Percentiles rank a stretch among this genome's conserved stretches.
These are phyloP conservation scores for Papilio demoleus DNA, from an alignment of 2,888 invertebrate species.

Conservation along the genomic window DNA sequence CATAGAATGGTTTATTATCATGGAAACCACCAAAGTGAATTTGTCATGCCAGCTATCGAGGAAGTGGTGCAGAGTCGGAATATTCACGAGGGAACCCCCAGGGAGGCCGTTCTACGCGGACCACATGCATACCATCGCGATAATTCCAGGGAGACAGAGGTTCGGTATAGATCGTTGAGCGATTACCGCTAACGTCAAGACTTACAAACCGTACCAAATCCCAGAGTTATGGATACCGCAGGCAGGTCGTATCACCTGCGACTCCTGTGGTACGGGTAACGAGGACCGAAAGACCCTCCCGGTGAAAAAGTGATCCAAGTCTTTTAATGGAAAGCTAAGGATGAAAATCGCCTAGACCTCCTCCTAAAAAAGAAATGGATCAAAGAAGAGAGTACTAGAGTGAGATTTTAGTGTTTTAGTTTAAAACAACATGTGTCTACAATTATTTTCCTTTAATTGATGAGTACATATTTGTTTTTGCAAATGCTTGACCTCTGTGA, in stretches of 20 bases:
- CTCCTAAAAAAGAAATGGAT: conserved; percentile 91
- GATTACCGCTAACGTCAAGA: conserved; percentile 71
- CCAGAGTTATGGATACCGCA: conserved; percentile 58
- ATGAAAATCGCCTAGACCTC: conserved; percentile 71
- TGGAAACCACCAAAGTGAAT: conserved; percentile 77
- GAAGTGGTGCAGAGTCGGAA: conserved; percentile 60
- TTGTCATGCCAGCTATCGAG: conserved; percentile 69
- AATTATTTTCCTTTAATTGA: too few species aligned
- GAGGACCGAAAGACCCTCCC: conserved; percentile 56
- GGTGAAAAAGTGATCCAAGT: conserved; percentile 55
- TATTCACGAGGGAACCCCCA: conserved; percentile 71
- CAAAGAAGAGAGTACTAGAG: conserved; percentile 86
- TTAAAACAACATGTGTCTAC: too few species aligned
- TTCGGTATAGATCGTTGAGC: conserved; percentile 73
- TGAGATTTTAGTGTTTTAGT: conserved; percentile 62
- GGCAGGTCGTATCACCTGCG: conserved; percentile 51
- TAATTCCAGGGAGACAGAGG: conserved; percentile 76
- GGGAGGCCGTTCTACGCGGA: conserved; percentile 65
- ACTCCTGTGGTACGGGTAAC: conserved; percentile 55
- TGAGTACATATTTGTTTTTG: too few species aligned
- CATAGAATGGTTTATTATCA: conserved; percentile 81
- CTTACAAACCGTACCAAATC: conserved; percentile 66
- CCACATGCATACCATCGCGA: conserved; percentile 71
- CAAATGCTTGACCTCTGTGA: background rate
- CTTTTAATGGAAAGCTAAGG: conserved; percentile 59